Conservation (phyloP, 37 sponge, comb jelly and placozoan species). For the Chondrilla cf. caribensis region DNA sequence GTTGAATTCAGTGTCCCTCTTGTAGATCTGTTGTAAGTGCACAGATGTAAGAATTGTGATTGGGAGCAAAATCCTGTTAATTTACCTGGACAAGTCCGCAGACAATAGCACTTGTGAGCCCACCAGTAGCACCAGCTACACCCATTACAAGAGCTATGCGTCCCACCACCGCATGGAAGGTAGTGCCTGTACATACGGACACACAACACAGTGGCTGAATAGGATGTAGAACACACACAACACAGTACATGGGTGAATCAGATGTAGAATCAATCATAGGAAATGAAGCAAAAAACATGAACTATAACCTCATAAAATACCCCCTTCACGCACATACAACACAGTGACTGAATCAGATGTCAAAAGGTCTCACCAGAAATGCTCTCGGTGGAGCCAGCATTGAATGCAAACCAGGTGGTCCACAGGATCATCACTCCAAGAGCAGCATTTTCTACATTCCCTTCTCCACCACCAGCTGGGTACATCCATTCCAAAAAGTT, state of each 20-base stretch:
- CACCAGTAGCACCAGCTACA: conserved; percentile 66
- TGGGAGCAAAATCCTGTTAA: neutral
- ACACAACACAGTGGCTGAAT: too few relatives aligned
- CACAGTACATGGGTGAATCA: too few relatives aligned
- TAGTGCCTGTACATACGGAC: conserved; percentile 32
- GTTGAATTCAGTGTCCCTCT: conserved; percentile 69
- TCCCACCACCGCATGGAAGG: conserved; percentile 69
- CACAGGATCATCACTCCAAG: conserved; percentile 86
- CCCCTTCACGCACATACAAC: too few relatives aligned
- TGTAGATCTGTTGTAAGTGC: conserved; percentile 40
- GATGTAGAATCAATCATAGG: too few relatives aligned
- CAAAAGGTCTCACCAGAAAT: conserved; percentile 24
- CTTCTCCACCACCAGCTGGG: conserved; percentile 79
- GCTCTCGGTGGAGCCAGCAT: conserved; percentile 80
- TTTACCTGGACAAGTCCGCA: conserved; percentile 68
- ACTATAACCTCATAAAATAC: too few relatives aligned
- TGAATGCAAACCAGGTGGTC: conserved; percentile 92
- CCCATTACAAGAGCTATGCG: conserved; percentile 81
- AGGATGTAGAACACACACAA: too few relatives aligned
- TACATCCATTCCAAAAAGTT: conserved; percentile 77
- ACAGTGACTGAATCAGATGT: neutral
- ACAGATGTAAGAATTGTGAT: neutral
- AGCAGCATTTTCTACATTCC: conserved; percentile 85
- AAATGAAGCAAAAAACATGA: too few relatives aligned
- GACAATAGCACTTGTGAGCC: conserved; percentile 50